Conservation (phyloP, 2,113 vertebrate genomes). For the Pangasianodon hypophthalmus region DNA sequence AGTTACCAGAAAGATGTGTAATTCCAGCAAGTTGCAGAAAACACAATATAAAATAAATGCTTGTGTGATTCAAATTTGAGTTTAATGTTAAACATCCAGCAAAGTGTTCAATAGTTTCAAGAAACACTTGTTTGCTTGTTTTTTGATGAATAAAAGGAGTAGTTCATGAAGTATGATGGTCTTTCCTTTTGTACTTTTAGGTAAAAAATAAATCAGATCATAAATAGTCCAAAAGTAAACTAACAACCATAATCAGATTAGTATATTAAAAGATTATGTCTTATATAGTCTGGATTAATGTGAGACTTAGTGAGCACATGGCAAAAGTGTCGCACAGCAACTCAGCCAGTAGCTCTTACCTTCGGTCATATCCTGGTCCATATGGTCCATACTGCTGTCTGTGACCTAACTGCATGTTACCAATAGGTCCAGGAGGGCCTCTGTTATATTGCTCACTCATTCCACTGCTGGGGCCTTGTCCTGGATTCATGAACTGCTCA, state of each 20-base stretch:
- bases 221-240: not conserved
- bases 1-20: too few species aligned
- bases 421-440: slow-evolving; percentile 84
- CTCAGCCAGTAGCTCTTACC: slow-evolving; percentile 57
- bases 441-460: slow-evolving; percentile 93
- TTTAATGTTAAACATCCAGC: not conserved
- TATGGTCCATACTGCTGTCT: slow-evolving; percentile 90
- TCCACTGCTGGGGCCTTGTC: slow-evolving; percentile 87
- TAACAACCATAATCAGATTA: not conserved
- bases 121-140: not conserved
- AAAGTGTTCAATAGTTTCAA: not conserved
- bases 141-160: too few species aligned
- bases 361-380: slow-evolving; percentile 85
- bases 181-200: not conserved
- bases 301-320: too few species aligned
- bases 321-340: not conserved
- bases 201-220: not conserved
- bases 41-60: too few species aligned
- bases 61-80: too few species aligned
- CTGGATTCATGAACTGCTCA: slow-evolving; percentile 93
- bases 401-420: slow-evolving; percentile 89
- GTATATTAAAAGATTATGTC: not conserved
- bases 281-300: not conserved
- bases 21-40: too few species aligned
- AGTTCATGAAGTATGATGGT: not conserved